Evolutionary conservation across 2,113 vertebrate species (phyloP), one percentile per base, ranked within the genome.

Genomic region (Seriola dumerili): DNA sequence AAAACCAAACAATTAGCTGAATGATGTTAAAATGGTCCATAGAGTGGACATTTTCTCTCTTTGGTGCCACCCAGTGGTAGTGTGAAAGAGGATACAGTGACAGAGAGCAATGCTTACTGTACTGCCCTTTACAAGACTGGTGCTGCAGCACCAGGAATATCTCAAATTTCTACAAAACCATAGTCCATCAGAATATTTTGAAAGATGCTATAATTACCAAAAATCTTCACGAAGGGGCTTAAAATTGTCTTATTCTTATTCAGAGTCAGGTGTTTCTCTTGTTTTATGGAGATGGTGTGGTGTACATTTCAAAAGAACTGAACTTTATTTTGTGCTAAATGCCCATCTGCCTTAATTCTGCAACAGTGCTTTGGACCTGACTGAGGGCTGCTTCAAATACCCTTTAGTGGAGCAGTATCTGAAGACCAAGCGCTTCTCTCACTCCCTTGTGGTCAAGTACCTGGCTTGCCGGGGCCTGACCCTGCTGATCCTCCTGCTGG

Each of bases 361-460:
- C 94, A 74, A 21, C 87, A 97, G 97, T 88, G 92, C 94, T 65
- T 94, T 96, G 95, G 98, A 98, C 54, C 90, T 97, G 83, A 89
- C 96, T 0, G 97, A 98, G 90, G 95, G 95, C 87, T 94, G 97
- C 88, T 97, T 98, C 82, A 98, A 97, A 80, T 98, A 97, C 83
- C 98, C 97, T 8, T 95, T 99, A 52, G 97, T 99, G 86, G 97
- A 99, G 80, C 97, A 98, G 85, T 99, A 99, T 88, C 92, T 99
- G 89, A 97, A 97, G 91, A 97, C 97, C 0, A 99, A 99, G 89
- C 96, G 94, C 66, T 93, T 79, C 64, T 96, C 96, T 8, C 94
- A 59, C 78, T 74, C 84, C 42, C 93, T 99, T 11, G 95, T 98
- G 25, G 25, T 94, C n/a, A 97, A 95, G 52, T 99, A 99, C 80